Conservation (phyloP, 1,140 invertebrate species). For the Sarcophaga peregrina region DNA sequence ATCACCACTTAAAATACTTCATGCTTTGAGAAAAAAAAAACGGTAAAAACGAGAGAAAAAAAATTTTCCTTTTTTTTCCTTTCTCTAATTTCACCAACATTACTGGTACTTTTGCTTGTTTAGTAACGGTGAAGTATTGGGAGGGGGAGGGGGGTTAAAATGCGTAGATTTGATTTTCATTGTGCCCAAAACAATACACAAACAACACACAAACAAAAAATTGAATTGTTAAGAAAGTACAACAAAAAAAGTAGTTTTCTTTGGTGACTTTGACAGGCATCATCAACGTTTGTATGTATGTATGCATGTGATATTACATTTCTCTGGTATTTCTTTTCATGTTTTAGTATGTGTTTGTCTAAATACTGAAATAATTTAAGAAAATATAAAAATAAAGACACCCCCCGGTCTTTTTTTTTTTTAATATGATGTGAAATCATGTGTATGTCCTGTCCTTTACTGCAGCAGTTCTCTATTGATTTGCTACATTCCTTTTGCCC, state of each 20-base stretch:
- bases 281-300: no score
- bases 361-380: neutral
- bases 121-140: neutral
- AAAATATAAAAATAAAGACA: neutral
- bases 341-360: neutral
- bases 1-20: constrained; percentile 1
- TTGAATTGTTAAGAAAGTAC: neutral
- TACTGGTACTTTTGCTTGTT: neutral
- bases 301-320: neutral
- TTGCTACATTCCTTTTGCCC: no score
- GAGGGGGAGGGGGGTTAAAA: neutral
- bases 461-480: no score
- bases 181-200: neutral
- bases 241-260: neutral
- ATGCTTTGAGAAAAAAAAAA: neutral
- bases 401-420: neutral
- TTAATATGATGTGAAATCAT: neutral
- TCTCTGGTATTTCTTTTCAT: neutral
- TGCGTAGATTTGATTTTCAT: neutral
- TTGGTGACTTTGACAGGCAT: neutral
- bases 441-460: neutral
- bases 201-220: neutral
- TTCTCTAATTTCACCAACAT: no score
- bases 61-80: no score
- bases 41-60: no score